These are phyloP conservation scores for Elymnias hypermnestra DNA, from an alignment of 1,140 invertebrate genomes.

Conservation along the genomic window DNA sequence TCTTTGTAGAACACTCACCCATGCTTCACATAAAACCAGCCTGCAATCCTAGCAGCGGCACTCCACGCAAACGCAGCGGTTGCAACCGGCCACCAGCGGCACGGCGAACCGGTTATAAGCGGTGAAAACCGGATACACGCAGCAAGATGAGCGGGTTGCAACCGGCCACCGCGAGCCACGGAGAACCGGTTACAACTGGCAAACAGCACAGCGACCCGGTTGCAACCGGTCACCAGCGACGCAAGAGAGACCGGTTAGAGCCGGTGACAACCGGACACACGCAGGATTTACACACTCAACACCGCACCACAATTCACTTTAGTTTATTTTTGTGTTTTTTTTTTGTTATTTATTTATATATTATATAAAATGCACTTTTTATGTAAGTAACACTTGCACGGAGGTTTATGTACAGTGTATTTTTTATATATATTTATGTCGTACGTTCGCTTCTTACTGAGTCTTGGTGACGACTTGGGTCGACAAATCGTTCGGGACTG, in stretches of 20 bases:
- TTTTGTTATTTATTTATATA: conserved; percentile 27
- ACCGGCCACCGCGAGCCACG: no score
- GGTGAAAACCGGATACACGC: no score
- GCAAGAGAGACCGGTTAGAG: conserved; percentile 10
- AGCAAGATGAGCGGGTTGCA: background rate
- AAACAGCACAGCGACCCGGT: background rate
- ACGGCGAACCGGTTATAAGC: background rate
- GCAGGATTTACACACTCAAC: conserved; percentile 12
- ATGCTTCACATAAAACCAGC: conserved; percentile 38
- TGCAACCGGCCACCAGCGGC: conserved; percentile 9
- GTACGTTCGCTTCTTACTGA: conserved; percentile 27
- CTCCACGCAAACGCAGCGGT: no score
- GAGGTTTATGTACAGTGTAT: conserved; percentile 20
- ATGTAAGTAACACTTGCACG: conserved; percentile 28
- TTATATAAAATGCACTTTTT: conserved; percentile 38
- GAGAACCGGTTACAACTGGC: no score
- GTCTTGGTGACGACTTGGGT: conserved; percentile 33
- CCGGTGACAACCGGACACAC: conserved; percentile 14
- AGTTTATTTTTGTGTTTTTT: conserved; percentile 19
- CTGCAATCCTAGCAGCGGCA: conserved; percentile 35
- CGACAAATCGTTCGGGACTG: conserved; percentile 27
- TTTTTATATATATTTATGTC: conserved; percentile 23
- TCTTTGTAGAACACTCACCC: conserved; percentile 35
- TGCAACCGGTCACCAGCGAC: conserved; percentile 4
- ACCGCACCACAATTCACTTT: conserved; percentile 19